Percentiles rank a stretch among this genome's conserved stretches.
These are phyloP conservation scores for Corythornis madagascariensis DNA, from an alignment of 2,113 vertebrate genomes.

Conservation along the genomic window DNA sequence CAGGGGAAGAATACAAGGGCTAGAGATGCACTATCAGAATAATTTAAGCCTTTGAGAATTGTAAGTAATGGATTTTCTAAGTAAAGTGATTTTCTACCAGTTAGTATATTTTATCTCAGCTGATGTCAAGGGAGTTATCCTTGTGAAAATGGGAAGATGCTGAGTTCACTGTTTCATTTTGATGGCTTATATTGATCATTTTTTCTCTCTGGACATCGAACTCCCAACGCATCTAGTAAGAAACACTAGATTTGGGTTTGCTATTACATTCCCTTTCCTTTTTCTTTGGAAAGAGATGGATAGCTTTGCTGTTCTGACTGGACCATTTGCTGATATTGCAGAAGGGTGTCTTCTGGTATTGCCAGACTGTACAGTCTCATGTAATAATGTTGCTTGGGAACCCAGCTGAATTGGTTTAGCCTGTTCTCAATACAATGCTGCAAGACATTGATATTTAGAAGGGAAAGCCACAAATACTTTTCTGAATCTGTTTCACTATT, in stretches of 20 bases:
- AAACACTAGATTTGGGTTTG: neutral
- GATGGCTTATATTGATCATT: neutral
- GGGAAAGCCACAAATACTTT: neutral
- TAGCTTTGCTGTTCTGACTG: neutral
- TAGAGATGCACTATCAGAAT: neutral
- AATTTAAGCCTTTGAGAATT: constrained; percentile 3
- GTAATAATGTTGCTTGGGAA: neutral
- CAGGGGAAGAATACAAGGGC: neutral
- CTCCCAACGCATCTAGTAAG: neutral
- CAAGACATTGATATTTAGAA: neutral
- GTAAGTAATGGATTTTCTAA: neutral
- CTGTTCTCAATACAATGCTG: neutral
- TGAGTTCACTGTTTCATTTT: neutral
- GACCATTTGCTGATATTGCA: neutral
- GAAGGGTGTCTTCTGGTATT: neutral
- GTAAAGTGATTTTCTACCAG: neutral
- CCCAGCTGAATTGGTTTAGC: neutral
- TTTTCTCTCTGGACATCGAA: neutral
- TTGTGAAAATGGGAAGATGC: neutral
- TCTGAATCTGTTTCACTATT: neutral
- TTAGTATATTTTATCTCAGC: neutral
- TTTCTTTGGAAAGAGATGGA: neutral
- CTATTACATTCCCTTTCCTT: neutral
- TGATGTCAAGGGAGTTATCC: neutral
- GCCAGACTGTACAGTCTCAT: neutral